Evolutionary conservation across 2,888 invertebrate species (phyloP), one percentile per base, ranked within the genome.

Genomic region (Phengaris arion): DNA sequence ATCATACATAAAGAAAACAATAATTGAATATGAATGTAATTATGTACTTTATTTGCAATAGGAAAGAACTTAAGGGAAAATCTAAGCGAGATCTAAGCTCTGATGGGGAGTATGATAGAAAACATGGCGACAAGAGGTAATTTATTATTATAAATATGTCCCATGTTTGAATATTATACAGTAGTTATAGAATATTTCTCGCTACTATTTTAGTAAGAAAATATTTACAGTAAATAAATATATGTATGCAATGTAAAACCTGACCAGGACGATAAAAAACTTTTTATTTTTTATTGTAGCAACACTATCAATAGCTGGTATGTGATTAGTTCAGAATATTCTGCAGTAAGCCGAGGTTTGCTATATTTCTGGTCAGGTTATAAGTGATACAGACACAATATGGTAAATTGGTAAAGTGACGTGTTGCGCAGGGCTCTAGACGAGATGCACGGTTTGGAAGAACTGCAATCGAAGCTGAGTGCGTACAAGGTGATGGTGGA

Each of bases 401-500:
- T 35, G 35, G 2, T 35, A 35, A 35, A 35, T 35, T 12, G 64
- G 10, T 35, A 10, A 64, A 13, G 6, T 13, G 12, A 12, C 68
- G 13, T 45, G 7, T 69, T 48, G 13, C 22, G 79, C 68, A 95
- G 95, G 83, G 94, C 95, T 82, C 89, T 96, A 82, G 95, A 95
- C 80, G 95, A 95, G 81, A 94, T 97, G 87, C 96, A 96, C 74
- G 96, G 96, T 83, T 91, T 97, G 78, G 96, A 96, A 83, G 96
- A 97, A 85, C 88, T 97, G 83, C 96, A 97, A 88, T 96, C 96
- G 1, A 97, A 96, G 85, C 92, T 97, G 82, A 96, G 94, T 89
- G 96, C 96, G 70, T 97, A 96, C 91, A 97, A 97, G 89, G 96
- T 96, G 80, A 95, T 96, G 89, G 95, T 97, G 77, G 96, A 96